Conservation (phyloP, 2,888 invertebrate genomes). For the Penaeus monodon region DNA sequence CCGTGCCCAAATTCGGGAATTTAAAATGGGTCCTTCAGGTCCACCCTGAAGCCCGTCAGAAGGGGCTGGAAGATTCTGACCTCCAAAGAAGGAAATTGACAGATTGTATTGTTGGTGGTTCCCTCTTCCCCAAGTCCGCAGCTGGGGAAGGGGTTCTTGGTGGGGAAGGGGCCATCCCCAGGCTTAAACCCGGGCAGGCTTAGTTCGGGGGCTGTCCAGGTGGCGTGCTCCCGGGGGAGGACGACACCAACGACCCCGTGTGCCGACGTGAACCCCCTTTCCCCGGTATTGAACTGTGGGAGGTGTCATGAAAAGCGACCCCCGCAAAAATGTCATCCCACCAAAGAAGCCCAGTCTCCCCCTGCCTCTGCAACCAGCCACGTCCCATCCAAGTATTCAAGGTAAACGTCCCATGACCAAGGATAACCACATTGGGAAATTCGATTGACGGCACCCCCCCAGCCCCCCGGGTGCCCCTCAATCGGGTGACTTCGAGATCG, state of each 20-base stretch:
- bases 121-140: constrained; percentile 97
- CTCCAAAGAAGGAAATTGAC: constrained; percentile 98
- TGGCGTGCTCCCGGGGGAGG: constrained; percentile 96
- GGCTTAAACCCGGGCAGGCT: constrained; percentile 99
- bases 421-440: constrained; percentile 99
- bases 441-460: constrained; percentile 99
- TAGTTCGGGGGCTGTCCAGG: constrained; percentile 99
- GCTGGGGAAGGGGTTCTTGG: constrained; percentile 93
- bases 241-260: constrained; percentile 91
- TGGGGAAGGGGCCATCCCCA: constrained; percentile 96
- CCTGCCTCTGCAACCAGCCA: constrained; percentile 98
- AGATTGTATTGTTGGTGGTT: constrained; percentile 99
- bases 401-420: constrained; percentile 99
- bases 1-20: constrained; percentile 96
- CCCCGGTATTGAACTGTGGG: constrained; percentile 99
- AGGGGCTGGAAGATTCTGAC: constrained; percentile 96
- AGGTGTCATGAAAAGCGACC: constrained; percentile 97
- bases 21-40: constrained; percentile 88
- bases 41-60: constrained; percentile 96
- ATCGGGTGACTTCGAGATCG: constrained; percentile 96
- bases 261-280: constrained; percentile 97
- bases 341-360: constrained; percentile 99
- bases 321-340: constrained; percentile 98
- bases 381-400: constrained; percentile 98
- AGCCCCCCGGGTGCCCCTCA: constrained; percentile 93